Conservation (phyloP, 2,797 vertebrate genomes). For the Anas acuta region DNA sequence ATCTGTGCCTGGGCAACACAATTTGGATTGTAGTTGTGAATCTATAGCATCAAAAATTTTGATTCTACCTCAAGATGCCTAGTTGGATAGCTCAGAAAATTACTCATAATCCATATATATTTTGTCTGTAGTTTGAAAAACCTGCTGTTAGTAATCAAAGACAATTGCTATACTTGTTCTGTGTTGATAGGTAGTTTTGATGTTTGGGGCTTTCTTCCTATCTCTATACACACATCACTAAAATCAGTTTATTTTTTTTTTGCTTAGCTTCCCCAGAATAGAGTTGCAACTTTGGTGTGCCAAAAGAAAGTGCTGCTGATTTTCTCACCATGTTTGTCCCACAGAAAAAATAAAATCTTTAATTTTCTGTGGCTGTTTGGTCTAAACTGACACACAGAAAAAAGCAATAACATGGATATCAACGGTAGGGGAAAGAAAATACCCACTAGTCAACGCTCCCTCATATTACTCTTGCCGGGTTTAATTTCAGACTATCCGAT, state of each 20-base stretch:
- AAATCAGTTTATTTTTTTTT: background rate
- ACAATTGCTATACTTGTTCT: background rate
- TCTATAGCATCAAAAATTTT: background rate
- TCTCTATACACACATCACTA: background rate
- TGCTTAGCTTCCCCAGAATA: background rate
- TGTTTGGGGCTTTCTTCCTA: background rate
- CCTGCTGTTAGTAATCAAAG: background rate
- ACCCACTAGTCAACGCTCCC: background rate
- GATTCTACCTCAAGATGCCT: background rate
- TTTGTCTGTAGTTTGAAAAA: background rate
- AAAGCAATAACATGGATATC: constrained; percentile 5
- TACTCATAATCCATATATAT: background rate
- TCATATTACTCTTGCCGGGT: background rate
- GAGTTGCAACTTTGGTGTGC: background rate
- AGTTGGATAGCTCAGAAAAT: background rate
- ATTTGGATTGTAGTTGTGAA: background rate
- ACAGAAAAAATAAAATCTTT: background rate
- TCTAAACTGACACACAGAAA: background rate
- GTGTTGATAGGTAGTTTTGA: background rate
- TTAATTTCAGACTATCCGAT: background rate
- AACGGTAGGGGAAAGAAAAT: background rate
- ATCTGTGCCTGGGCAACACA: background rate
- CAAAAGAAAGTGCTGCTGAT: background rate
- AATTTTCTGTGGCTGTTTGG: background rate
- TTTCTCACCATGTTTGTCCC: background rate